A percentile compares a stretch with the other conserved stretches of the same genome.
These are phyloP conservation scores for Dasysyrphus albostriatus DNA, from an alignment of 2,888 invertebrate species.

Conservation along the genomic window DNA sequence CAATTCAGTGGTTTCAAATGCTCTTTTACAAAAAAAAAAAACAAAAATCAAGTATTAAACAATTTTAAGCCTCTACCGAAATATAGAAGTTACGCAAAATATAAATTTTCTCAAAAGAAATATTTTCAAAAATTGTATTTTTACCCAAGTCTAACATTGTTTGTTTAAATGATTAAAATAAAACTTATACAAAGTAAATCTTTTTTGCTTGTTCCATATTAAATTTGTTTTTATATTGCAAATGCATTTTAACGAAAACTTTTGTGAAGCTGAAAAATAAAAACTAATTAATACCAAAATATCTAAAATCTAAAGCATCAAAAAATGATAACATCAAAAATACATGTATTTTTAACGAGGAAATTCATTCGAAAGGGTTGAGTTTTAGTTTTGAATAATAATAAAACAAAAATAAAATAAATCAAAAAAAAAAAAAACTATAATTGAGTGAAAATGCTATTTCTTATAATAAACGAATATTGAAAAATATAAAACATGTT, in stretches of 20 bases:
- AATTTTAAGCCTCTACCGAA: background rate
- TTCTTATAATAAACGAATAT: slow-evolving; percentile 70
- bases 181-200: slow-evolving; percentile 9
- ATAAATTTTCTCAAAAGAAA: slow-evolving; percentile 3
- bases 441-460: slow-evolving; percentile 67
- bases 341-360: slow-evolving; percentile 22
- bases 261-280: slow-evolving; percentile 44
- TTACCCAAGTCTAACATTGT: slow-evolving; percentile 17
- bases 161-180: slow-evolving; percentile 30
- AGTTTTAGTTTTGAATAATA: slow-evolving; percentile 54
- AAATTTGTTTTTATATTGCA: slow-evolving; percentile 49
- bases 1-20: slow-evolving; percentile 75
- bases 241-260: slow-evolving; percentile 60
- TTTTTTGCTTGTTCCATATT: slow-evolving; percentile 44
- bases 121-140: slow-evolving; percentile 3
- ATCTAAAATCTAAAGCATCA: slow-evolving; percentile 51
- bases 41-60: slow-evolving; percentile 9
- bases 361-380: slow-evolving; percentile 48
- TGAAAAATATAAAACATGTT: slow-evolving; percentile 20
- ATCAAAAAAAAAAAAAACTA: slow-evolving; percentile 40
- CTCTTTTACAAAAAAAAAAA: slow-evolving; percentile 54
- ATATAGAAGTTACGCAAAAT: slow-evolving; percentile 18
- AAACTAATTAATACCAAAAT: slow-evolving; percentile 9
- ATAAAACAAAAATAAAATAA: slow-evolving; percentile 19
- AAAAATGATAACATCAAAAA: slow-evolving; percentile 35